A percentile compares a stretch with the other conserved stretches of the same genome.
These are phyloP conservation scores for Orthonevra nobilis DNA, from an alignment of 2,888 invertebrate species.

Conservation along the genomic window DNA sequence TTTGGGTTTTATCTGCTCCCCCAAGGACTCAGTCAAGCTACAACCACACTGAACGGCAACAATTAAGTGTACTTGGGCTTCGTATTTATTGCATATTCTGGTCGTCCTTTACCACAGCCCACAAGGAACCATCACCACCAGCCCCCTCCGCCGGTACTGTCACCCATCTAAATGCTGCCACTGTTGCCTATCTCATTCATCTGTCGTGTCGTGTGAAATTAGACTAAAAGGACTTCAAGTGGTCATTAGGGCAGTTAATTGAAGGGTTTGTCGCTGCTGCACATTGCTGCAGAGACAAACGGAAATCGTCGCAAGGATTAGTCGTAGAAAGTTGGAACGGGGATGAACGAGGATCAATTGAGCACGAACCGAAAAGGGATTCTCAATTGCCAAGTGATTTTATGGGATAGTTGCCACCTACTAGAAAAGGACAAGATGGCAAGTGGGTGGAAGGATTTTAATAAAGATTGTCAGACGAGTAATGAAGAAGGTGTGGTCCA, in stretches of 20 bases:
- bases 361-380: too few relatives aligned
- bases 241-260: constrained; percentile 69
- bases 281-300: constrained; percentile 49
- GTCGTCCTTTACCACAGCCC: constrained; percentile 12
- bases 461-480: too few relatives aligned
- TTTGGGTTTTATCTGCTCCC: constrained; percentile 51
- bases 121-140: neutral
- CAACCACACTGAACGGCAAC: constrained; percentile 65
- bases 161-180: neutral
- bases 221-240: constrained; percentile 66
- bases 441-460: too few relatives aligned
- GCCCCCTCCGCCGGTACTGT: neutral
- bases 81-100: constrained; percentile 64
- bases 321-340: neutral
- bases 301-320: constrained; percentile 27
- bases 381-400: constrained; percentile 48
- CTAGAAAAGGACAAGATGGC: neutral
- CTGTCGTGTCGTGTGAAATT: constrained; percentile 64
- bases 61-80: constrained; percentile 61
- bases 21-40: constrained; percentile 42
- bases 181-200: constrained; percentile 53
- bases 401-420: constrained; percentile 60
- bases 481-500: too few relatives aligned
- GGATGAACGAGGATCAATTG: too few relatives aligned
- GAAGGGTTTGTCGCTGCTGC: constrained; percentile 63